Evolutionary conservation across 2,113 vertebrate species (phyloP), one percentile per base, ranked within the genome.

Genomic region (Nyctibius bracteatus): DNA sequence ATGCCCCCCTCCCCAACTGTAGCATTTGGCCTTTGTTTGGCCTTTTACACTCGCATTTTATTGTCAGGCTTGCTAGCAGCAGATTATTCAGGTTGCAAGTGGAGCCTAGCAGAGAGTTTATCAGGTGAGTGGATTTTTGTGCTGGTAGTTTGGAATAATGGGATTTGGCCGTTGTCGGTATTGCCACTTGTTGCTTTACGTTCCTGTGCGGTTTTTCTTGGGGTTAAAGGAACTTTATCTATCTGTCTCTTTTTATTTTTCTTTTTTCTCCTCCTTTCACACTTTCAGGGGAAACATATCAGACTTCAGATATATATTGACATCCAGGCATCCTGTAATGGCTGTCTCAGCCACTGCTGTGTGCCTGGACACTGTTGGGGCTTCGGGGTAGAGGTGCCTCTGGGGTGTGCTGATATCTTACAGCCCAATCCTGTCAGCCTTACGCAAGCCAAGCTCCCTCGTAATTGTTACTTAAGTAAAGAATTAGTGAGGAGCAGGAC

Each of bases 31-130:
- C 54, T 91, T 78, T 70, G 57, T 61, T 80, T 62, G 55, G 73
- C 83, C 90, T 96, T 88, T 94, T 68, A 62, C 86, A 84, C 86
- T 81, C 95, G 54, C 92, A 67, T 97, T 96, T 95, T 86, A 67
- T 88, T 94, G 95, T 94, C 93, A 93, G 96, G 91, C 78, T 20
- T 94, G 55, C 94, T 94, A 88, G 37, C 92, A 94, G 96, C 94
- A 96, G 88, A 95, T 10, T 73, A 7, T 92, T 92, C 91, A 86
- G 86, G 73, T 47, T 85, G 14, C 83, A 54, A 79, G 85, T 96
- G 92, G 93, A 88, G 20, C 81, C 33, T 96, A 54, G 47, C 94
- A 78, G 84, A 81, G 80, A 52, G 52, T 44, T 35, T 80, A 14
- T 6, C 66, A 90, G 96, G 90, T 95, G 81, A 95, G 88, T 81